phyloP scores from a whole-genome alignment of 2,888 invertebrate genomes.

The Yponomeuta evonymella region DNA sequence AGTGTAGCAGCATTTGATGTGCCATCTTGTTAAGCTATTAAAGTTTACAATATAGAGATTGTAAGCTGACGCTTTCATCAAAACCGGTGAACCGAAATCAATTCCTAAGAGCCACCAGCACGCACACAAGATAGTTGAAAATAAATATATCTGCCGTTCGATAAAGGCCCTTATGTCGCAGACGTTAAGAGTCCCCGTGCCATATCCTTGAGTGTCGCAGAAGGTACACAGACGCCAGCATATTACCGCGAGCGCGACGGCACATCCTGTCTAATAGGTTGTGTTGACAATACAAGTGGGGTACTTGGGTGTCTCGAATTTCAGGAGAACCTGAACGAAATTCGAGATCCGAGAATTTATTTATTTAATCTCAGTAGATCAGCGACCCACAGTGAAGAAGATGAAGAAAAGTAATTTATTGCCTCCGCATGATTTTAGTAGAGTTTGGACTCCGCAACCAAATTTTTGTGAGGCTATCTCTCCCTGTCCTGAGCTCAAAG shows the following conservation, averaged over 20 bases:
- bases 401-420: too few species aligned
- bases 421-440: too few species aligned
- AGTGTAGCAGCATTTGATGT: too few species aligned
- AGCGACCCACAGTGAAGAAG: too few species aligned
- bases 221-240: slow-evolving; percentile 28
- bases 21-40: background rate
- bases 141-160: too few species aligned
- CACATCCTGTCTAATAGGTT: slow-evolving; percentile 43
- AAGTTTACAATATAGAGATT: background rate
- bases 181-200: too few species aligned
- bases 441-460: too few species aligned
- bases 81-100: slow-evolving; percentile 6
- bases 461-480: too few species aligned
- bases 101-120: slow-evolving; percentile 1
- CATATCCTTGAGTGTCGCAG: too few species aligned
- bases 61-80: slow-evolving; percentile 6
- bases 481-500: too few species aligned
- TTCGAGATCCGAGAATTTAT: background rate
- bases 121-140: slow-evolving; percentile 22
- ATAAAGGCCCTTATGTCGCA: too few species aligned
- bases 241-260: slow-evolving; percentile 37
- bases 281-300: slow-evolving; percentile 40
- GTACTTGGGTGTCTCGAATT: slow-evolving; percentile 6
- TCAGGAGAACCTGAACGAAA: background rate
- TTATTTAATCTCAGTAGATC: too few species aligned